Evolutionary conservation across 2,888 invertebrate species (phyloP).

Genomic region (Latrodectus hesperus): DNA sequence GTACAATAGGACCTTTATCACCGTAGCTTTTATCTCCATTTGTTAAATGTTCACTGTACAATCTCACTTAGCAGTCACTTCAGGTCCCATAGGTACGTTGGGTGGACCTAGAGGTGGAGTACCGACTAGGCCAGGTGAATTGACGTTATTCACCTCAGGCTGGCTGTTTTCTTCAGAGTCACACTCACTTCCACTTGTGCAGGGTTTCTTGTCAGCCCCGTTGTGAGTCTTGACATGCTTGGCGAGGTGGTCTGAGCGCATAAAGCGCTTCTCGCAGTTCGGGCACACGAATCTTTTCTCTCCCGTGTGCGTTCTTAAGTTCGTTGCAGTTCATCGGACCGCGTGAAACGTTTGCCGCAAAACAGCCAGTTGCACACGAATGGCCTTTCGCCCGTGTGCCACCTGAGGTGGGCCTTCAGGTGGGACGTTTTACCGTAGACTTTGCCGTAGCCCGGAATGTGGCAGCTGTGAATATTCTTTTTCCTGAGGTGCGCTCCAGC

Average conservation of each 20-base stretch:
- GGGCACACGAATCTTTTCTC: slow-evolving; percentile 98
- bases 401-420: slow-evolving; percentile 96
- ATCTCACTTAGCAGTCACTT: slow-evolving; percentile 61
- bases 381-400: slow-evolving; percentile 98
- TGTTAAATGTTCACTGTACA: not conserved
- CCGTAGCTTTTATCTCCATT: not conserved
- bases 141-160: slow-evolving; percentile 69
- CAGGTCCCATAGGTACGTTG: slow-evolving; percentile 49
- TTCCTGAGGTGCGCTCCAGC: slow-evolving; percentile 93
- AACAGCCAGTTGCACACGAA: slow-evolving; percentile 98
- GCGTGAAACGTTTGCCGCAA: slow-evolving; percentile 96
- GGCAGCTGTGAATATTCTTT: slow-evolving; percentile 85
- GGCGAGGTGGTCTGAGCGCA: slow-evolving; percentile 96
- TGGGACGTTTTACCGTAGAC: slow-evolving; percentile 99
- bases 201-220: slow-evolving; percentile 76
- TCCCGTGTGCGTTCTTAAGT: slow-evolving; percentile 93
- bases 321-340: slow-evolving; percentile 96
- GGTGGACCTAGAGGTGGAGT: slow-evolving; percentile 51
- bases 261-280: slow-evolving; percentile 97
- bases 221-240: slow-evolving; percentile 96
- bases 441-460: slow-evolving; percentile 91
- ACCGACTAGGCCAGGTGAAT: slow-evolving; percentile 47
- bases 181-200: slow-evolving; percentile 78
- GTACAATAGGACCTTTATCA: not conserved
- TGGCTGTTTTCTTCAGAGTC: slow-evolving; percentile 73